A percentile compares a stretch with the other conserved stretches of the same genome.
Conservation (phyloP, 2,113 vertebrate genomes). For the Picathartes gymnocephalus region DNA sequence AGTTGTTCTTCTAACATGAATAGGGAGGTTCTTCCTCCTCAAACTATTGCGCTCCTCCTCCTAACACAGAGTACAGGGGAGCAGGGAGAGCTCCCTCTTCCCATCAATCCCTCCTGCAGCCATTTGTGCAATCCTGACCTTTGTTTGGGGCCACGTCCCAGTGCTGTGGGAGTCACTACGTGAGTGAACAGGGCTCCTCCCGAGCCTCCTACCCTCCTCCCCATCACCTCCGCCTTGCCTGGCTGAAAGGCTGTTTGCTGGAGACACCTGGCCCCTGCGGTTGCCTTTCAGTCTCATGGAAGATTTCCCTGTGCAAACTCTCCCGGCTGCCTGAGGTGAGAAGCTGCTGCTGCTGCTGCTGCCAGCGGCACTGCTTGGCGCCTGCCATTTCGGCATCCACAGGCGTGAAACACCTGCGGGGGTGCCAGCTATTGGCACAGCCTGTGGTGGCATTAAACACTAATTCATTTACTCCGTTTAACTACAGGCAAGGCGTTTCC, state of each 20-base stretch:
- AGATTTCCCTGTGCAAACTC: background rate
- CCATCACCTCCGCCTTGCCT: fast-evolving
- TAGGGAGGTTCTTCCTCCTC: background rate
- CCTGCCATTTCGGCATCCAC: background rate
- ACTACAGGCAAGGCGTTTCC: background rate
- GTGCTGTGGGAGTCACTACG: fast-evolving
- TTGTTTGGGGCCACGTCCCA: background rate
- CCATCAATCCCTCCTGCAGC: background rate
- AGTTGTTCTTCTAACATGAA: background rate
- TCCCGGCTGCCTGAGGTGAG: background rate
- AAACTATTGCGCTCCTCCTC: fast-evolving
- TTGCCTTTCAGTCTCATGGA: background rate
- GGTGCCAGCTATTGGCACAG: background rate
- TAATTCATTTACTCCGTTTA: background rate
- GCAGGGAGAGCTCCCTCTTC: background rate
- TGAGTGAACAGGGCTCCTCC: background rate
- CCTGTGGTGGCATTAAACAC: background rate
- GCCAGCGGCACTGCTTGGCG: background rate
- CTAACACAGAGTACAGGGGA: background rate
- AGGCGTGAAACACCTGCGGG: fast-evolving
- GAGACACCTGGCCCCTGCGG: fast-evolving
- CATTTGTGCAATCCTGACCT: background rate
- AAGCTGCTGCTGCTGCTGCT: background rate
- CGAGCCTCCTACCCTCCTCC: background rate
- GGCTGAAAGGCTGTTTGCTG: background rate